Evolutionary conservation across 2,797 vertebrate genomes (phyloP), one percentile per base, ranked within the genome.

Genomic region (Scarus forsteni): DNA sequence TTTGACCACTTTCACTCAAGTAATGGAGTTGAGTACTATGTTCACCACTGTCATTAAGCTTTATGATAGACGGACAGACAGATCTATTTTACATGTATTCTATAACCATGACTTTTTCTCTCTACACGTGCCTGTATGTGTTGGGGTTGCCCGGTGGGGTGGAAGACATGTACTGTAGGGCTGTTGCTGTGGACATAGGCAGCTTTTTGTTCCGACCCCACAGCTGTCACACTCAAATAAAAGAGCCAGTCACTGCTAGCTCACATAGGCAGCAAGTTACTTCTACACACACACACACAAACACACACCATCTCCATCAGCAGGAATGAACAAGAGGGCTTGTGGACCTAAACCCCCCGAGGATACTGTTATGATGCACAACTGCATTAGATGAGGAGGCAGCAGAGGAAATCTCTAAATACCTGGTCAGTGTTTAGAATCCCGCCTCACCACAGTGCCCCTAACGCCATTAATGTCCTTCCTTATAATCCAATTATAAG

Each of bases 401-500:
- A 43, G 55, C 60, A 44, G 60, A 60, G 55, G 18, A 67, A 74
- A 73, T 79, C 79, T 68, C 84, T 69, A 75, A 89, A 85, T 88
- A 91, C 89, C 87, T 88, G 89, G 79, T 78, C 78, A 69, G 49
- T 66, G 78, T 70, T 87, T 70, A 27, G 59, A 77, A 59, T 66
- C 66, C 57, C 1, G 34, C 73, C 75, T 48, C 72, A 55, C 57
- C 53, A 48, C 9, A 10, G 45, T 15, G 45, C 73, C 77, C 77
- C 73, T 79, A 84, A 90, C 84, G 56, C 73, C 78, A 81, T 83
- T 89, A 86, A 81, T 66, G 67, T 86, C 75, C 88, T 87, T 88
- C 79, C 85, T 86, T 85, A 87, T 91, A 93, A 94, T 94, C 93
- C 91, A 90, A 93, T 94, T 93, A 92, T 64, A 80, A 91, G 73